Evolutionary conservation across 2,888 invertebrate species (phyloP).

Genomic region (Hoplodrina ambigua): DNA sequence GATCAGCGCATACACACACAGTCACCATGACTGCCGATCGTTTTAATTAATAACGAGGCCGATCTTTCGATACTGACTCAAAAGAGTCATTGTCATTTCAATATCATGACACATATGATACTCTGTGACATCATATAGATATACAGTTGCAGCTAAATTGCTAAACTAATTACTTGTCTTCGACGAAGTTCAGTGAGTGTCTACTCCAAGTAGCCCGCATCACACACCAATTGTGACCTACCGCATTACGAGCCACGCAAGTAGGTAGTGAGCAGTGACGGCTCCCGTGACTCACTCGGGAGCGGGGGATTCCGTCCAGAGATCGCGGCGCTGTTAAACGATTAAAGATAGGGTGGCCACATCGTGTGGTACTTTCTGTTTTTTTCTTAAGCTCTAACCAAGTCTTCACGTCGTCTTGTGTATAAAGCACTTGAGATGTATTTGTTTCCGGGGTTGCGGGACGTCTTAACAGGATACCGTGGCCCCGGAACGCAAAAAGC

Average conservation of each 20-base stretch:
- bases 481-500: too few species aligned
- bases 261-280: not conserved
- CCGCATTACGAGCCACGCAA: too few species aligned
- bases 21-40: not conserved
- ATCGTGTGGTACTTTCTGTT: not conserved
- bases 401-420: too few species aligned
- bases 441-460: too few species aligned
- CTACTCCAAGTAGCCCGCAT: conserved; percentile 14
- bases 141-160: not conserved
- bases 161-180: not conserved
- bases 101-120: conserved; percentile 19
- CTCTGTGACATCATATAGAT: conserved; percentile 10
- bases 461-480: too few species aligned
- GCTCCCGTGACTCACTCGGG: conserved; percentile 23
- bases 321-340: not conserved
- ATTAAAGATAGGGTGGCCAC: conserved; percentile 9
- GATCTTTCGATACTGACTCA: not conserved
- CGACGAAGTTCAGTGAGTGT: conserved; percentile 30
- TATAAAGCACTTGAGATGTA: too few species aligned
- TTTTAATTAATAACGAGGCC: not conserved
- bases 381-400: not conserved
- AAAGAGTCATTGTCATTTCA: conserved; percentile 1
- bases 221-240: not conserved
- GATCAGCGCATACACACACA: not conserved
- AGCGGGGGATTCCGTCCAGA: not conserved